A percentile compares a stretch with the other conserved stretches of the same genome.
Conservation (phyloP, 2,797 vertebrate species). For the Chaenodraco wilsoni region DNA sequence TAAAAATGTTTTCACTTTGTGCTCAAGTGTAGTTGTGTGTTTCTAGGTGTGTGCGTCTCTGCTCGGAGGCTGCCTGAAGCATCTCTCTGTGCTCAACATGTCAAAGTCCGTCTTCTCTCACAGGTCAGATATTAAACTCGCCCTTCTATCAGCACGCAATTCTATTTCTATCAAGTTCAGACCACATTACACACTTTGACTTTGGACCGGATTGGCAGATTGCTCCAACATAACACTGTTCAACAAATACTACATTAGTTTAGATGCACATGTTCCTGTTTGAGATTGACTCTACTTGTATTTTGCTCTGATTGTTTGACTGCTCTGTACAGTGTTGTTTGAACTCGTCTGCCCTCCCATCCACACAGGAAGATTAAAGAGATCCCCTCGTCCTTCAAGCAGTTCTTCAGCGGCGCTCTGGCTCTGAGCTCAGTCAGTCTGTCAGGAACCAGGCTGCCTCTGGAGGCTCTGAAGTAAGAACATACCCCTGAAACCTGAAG, state of each 20-base stretch:
- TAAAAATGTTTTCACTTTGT: neutral
- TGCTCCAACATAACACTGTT: neutral
- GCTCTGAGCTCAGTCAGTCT: slow-evolving; percentile 90
- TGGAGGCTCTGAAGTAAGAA: slow-evolving; percentile 94
- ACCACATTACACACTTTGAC: neutral
- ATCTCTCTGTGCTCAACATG: slow-evolving; percentile 90
- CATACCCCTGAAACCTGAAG: no score
- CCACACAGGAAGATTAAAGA: slow-evolving; percentile 91
- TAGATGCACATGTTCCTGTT: neutral
- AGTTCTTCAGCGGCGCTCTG: slow-evolving; percentile 92
- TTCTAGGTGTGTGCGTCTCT: slow-evolving; percentile 90
- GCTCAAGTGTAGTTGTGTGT: neutral
- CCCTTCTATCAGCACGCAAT: neutral
- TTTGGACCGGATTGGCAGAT: neutral
- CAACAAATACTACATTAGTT: neutral
- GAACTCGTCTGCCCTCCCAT: neutral
- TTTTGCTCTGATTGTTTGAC: neutral
- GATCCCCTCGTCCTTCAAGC: slow-evolving; percentile 90
- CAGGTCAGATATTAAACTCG: slow-evolving; percentile 80
- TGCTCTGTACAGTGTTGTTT: no score
- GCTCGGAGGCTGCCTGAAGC: slow-evolving; percentile 90
- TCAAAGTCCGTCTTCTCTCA: slow-evolving; percentile 92
- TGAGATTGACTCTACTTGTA: neutral
- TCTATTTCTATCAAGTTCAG: neutral
- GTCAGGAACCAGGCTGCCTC: slow-evolving; percentile 91